A percentile compares a stretch with the other conserved stretches of the same genome.
phyloP scores from a whole-genome alignment of 2,797 vertebrate species.

The Emys orbicularis region DNA sequence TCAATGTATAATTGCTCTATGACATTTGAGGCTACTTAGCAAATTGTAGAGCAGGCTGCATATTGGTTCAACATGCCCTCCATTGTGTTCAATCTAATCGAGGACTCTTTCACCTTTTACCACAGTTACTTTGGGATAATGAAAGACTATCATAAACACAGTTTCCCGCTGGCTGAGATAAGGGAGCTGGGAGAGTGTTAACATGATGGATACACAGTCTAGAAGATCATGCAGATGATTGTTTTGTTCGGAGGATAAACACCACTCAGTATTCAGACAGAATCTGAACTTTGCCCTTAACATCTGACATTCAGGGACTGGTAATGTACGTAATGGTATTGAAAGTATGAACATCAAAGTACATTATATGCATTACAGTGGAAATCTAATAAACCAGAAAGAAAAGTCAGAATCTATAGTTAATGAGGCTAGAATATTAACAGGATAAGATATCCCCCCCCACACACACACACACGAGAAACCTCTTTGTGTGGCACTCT shows the following conservation, averaged over 20 bases:
- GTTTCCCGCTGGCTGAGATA: conserved; percentile 70
- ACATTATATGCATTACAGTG: neutral
- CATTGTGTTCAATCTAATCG: conserved; percentile 59
- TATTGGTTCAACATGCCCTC: neutral
- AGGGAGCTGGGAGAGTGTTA: conserved; percentile 62
- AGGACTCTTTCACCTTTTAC: conserved; percentile 73
- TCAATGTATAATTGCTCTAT: neutral
- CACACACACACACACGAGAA: neutral
- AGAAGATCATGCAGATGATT: conserved; percentile 47
- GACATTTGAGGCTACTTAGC: neutral
- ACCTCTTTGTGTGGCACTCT: neutral
- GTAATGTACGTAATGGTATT: neutral
- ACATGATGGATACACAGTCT: conserved; percentile 61
- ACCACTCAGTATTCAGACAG: conserved; percentile 49
- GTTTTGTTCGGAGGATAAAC: conserved; percentile 53
- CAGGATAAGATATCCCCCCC: rapidly evolving
- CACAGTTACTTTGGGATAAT: conserved; percentile 56
- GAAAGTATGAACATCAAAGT: neutral
- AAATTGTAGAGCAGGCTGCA: neutral
- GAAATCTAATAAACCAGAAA: neutral
- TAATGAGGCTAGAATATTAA: neutral
- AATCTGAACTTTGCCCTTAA: conserved; percentile 50
- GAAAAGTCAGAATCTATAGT: neutral
- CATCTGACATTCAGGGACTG: conserved; percentile 7
- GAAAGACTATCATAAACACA: conserved; percentile 66